Base-by-base conservation (phyloP, 2,113 vertebrate genomes). In the Myrmecophaga tridactyla region DNA sequence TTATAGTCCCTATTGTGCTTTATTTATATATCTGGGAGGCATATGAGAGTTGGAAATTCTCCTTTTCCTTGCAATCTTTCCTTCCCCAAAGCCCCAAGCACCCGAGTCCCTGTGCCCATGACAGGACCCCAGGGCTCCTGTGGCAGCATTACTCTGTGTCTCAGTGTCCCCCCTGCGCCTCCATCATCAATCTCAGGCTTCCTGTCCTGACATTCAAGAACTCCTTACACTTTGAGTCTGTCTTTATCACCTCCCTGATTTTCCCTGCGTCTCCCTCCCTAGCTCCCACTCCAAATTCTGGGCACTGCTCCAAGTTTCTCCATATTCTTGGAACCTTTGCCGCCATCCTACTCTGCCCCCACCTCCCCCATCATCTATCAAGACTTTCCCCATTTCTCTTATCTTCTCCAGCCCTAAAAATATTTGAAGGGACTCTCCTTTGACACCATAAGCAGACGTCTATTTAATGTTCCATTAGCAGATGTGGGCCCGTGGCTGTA, bases 131-230 rank as follows among this genome's bases (percentile, higher is more conserved):
- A 70, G 94, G 43, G 90, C 53, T 90, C 78, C 86, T 0, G 4
- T 76, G 85, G n/a, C n/a, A n/a, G n/a, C n/a, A 15, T 86, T 20
- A 75, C 76, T 70, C 4, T 63, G 11, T 23, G 63, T 89, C 77
- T 94, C 51, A 77, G 84, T 87, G 94, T 83, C 93, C 94, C 83
- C 87, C 96, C 85, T 56, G 29, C 48, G 20, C 63, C 51, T 88
- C 94, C 34, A 63, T 67, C 96, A 97, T 97, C 97, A 97, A 97
- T 97, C 97, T 96, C 91, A 92, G 85, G 95, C 94, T 97, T 97
- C 97, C 96, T 97, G 95, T 86, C 90, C 82, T 97, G 96, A 97
- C 86, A 97, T 96, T 97, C 97, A 97, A 97, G 97, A 97, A 96
- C 94, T 96, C 90, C 92, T 97, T 97, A 92, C 93, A 92, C 92